Conservation (phyloP, 2,888 invertebrate genomes). For the Drosophila infuscata region DNA sequence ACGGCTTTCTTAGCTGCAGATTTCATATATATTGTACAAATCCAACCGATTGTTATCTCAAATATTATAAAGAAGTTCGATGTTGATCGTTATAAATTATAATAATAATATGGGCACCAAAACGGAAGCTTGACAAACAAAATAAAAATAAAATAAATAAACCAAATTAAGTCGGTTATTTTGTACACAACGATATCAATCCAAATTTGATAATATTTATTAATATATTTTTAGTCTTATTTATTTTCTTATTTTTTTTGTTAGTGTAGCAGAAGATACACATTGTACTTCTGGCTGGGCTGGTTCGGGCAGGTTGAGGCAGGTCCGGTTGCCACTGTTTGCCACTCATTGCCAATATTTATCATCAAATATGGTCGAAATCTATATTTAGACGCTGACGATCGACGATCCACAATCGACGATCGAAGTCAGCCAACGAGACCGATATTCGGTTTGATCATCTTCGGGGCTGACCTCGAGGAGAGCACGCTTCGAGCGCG, state of each 20-base stretch:
- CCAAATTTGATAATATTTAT: neutral
- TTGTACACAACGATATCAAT: neutral
- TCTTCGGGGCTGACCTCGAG: slow-evolving; percentile 62
- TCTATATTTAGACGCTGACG: slow-evolving; percentile 80
- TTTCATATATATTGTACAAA: too few species aligned
- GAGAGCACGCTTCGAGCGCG: slow-evolving; percentile 53
- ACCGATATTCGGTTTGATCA: slow-evolving; percentile 21
- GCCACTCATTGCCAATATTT: slow-evolving; percentile 79
- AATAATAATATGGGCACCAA: neutral
- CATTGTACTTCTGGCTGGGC: slow-evolving; percentile 35
- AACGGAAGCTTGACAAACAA: too few species aligned
- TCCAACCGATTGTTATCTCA: too few species aligned
- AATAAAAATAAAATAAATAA: neutral
- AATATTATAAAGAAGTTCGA: too few species aligned
- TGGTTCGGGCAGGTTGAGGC: slow-evolving; percentile 71
- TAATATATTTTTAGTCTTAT: neutral
- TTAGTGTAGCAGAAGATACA: neutral
- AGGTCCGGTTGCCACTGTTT: slow-evolving; percentile 60
- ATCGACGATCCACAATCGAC: slow-evolving; percentile 15
- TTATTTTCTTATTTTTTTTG: neutral
- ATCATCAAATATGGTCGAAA: slow-evolving; percentile 81
- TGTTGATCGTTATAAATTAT: too few species aligned
- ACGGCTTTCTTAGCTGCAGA: neutral
- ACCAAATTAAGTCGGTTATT: neutral
- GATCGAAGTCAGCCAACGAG: slow-evolving; percentile 8